A percentile compares a stretch with the other conserved stretches of the same genome.
phyloP scores from a whole-genome alignment of 2,888 invertebrate genomes.

The Cheilosia soror region DNA sequence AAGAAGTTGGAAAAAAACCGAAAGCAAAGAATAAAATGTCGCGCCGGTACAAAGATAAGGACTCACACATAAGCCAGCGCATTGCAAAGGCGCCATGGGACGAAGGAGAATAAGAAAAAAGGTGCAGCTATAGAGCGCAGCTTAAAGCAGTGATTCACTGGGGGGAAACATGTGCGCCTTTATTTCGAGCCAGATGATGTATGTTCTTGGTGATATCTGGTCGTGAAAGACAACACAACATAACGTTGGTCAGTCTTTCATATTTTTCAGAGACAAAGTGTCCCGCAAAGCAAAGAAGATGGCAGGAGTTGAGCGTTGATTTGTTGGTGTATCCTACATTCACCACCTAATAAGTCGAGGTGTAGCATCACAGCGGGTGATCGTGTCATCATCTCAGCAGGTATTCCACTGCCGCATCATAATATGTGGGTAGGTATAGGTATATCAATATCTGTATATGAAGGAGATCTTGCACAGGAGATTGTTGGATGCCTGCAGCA shows the following conservation, averaged over 20 bases:
- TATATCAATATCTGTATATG: background rate
- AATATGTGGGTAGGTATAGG: background rate
- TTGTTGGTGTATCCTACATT: slow-evolving; percentile 52
- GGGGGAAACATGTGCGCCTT: slow-evolving; percentile 56
- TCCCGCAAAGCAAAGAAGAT: slow-evolving; percentile 23
- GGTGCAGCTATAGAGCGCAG: slow-evolving; percentile 68
- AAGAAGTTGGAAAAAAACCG: slow-evolving; percentile 65
- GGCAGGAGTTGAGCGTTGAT: slow-evolving; percentile 52
- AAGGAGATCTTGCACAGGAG: slow-evolving; percentile 29
- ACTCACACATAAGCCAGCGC: slow-evolving; percentile 41
- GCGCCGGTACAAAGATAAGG: slow-evolving; percentile 72
- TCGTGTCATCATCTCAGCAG: slow-evolving; percentile 69
- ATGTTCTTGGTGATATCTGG: slow-evolving; percentile 61
- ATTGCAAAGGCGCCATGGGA: slow-evolving; percentile 69
- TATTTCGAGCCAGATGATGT: slow-evolving; percentile 61
- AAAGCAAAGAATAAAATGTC: slow-evolving; percentile 63
- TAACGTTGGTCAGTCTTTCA: slow-evolving; percentile 72
- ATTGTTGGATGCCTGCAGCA: slow-evolving; percentile 28
- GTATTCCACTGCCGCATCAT: slow-evolving; percentile 39
- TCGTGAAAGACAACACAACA: slow-evolving; percentile 55
- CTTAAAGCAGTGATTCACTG: slow-evolving; percentile 66
- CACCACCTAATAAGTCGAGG: slow-evolving; percentile 48
- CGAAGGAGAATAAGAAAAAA: slow-evolving; percentile 55
- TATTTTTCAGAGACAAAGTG: slow-evolving; percentile 64
- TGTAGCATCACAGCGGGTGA: slow-evolving; percentile 73